Conservation (phyloP, 2,888 invertebrate species). For the Cataglyphis albicans region DNA sequence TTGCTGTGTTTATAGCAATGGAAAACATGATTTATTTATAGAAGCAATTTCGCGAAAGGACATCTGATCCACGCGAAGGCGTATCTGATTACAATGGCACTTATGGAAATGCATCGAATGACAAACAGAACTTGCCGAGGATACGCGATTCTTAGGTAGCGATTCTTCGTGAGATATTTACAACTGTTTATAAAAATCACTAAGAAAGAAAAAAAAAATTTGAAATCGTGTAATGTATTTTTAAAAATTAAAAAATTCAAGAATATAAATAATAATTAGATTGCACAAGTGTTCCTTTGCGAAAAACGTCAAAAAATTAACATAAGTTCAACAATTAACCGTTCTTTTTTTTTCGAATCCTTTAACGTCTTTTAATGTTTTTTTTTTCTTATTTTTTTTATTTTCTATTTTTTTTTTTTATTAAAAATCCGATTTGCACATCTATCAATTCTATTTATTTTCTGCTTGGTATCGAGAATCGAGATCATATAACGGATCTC, state of each 20-base stretch:
- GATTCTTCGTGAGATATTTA: slow-evolving; percentile 22
- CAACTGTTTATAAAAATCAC: slow-evolving; percentile 19
- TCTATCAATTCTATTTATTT: not conserved
- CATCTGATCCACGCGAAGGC: slow-evolving; percentile 38
- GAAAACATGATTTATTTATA: slow-evolving; percentile 54
- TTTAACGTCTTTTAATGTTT: not conserved
- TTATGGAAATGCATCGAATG: slow-evolving; percentile 66
- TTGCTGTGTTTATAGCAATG: slow-evolving; percentile 60
- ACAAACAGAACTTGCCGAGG: slow-evolving; percentile 41
- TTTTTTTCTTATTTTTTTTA: not conserved
- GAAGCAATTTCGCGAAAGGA: slow-evolving; percentile 57
- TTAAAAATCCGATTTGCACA: not conserved
- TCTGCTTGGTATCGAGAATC: not conserved
- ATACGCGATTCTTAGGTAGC: slow-evolving; percentile 24
- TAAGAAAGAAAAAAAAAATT: slow-evolving; percentile 13
- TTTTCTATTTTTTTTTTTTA: not conserved
- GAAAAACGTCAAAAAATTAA: not conserved
- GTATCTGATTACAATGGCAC: slow-evolving; percentile 68
- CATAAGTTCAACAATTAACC: not conserved
- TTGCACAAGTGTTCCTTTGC: not conserved
- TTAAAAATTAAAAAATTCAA: slow-evolving; percentile 14
- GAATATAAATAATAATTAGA: not conserved
- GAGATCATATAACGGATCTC: not conserved
- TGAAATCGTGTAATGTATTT: slow-evolving; percentile 16
- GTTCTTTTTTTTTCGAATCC: not conserved